These are phyloP conservation scores for Drosophila yakuba DNA, from an alignment of 1,140 invertebrate species.

Conservation along the genomic window DNA sequence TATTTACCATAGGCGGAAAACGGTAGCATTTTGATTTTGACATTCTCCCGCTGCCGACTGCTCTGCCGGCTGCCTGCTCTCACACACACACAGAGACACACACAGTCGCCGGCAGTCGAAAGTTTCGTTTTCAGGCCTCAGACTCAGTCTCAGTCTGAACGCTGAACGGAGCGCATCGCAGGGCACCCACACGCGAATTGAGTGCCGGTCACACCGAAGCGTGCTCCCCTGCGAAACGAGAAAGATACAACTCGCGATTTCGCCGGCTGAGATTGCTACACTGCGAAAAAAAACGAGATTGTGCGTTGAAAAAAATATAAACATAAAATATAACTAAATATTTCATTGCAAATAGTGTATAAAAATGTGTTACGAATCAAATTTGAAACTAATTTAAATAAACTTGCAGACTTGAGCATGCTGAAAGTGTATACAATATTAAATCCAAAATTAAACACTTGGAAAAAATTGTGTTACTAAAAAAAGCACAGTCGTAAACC, in stretches of 20 bases:
- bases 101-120: constrained; percentile 4
- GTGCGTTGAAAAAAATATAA: not conserved
- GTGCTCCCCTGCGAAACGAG: constrained; percentile 43
- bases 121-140: constrained; percentile 30
- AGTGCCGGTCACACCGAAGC: constrained; percentile 50
- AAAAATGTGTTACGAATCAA: not conserved
- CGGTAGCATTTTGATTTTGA: constrained; percentile 26
- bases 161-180: constrained; percentile 73
- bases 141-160: constrained; percentile 73
- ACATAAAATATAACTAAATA: not conserved
- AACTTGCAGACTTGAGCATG: too few relatives aligned
- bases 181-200: constrained; percentile 62
- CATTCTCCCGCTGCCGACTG: constrained; percentile 16
- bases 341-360: not conserved
- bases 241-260: constrained; percentile 23
- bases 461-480: too few relatives aligned
- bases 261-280: constrained; percentile 12
- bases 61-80: constrained; percentile 31
- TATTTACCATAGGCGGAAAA: constrained; percentile 18
- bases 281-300: not conserved
- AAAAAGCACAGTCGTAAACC: too few relatives aligned
- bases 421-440: too few relatives aligned
- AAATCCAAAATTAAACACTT: too few relatives aligned
- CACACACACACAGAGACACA: constrained; percentile 11
- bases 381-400: not conserved